Evolutionary conservation across 2,888 invertebrate species (phyloP).

Genomic region (Anaspis maculata): DNA sequence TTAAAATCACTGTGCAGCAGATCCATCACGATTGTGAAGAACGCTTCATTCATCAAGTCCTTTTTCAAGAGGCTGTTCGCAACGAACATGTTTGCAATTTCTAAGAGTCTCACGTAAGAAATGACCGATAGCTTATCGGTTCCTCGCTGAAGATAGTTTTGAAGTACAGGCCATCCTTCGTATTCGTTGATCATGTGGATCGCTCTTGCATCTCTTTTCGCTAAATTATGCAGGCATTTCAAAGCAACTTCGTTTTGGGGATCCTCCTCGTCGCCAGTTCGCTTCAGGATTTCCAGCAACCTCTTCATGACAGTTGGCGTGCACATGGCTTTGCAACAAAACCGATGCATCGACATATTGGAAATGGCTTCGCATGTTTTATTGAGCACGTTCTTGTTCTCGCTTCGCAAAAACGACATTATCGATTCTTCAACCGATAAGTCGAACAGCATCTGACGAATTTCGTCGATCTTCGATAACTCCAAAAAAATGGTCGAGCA

Average conservation of each 20-base stretch:
- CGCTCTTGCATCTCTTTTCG: constrained; percentile 21
- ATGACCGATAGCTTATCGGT: constrained; percentile 14
- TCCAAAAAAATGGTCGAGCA: constrained; percentile 22
- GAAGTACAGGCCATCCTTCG: constrained; percentile 18
- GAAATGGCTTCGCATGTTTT: constrained; percentile 27
- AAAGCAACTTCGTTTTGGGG: constrained; percentile 27
- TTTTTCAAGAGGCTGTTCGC: constrained; percentile 20
- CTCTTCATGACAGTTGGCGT: constrained; percentile 24
- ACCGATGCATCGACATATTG: constrained; percentile 29
- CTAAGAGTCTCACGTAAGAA: constrained; percentile 21
- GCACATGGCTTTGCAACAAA: constrained; percentile 31
- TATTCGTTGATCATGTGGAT: constrained; percentile 20
- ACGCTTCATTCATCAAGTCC: constrained; percentile 16
- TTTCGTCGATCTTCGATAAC: constrained; percentile 22
- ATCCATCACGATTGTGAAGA: constrained; percentile 19
- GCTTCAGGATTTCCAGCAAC: constrained; percentile 21
- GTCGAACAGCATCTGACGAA: constrained; percentile 29
- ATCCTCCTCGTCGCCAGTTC: constrained; percentile 21
- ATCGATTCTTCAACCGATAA: constrained; percentile 30
- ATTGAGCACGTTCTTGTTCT: constrained; percentile 24
- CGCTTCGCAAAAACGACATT: constrained; percentile 24
- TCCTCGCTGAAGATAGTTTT: constrained; percentile 24
- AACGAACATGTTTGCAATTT: constrained; percentile 22
- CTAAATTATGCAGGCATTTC: constrained; percentile 26
- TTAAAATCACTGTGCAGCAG: constrained; percentile 13